Base-by-base conservation (phyloP, 2,888 invertebrate species). In the Dinocampus coccinellae region DNA sequence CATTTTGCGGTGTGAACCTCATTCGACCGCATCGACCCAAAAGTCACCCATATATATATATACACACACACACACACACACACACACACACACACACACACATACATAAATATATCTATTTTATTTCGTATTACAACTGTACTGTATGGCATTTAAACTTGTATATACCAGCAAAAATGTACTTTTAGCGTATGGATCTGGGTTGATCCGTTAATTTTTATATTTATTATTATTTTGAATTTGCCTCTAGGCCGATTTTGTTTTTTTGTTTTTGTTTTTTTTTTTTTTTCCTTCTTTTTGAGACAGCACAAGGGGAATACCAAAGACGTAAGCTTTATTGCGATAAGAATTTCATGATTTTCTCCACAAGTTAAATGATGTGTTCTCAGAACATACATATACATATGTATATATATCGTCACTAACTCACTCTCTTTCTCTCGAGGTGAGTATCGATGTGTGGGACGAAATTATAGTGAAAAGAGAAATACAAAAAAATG, bases 131-230 rank as follows among this genome's bases (percentile, higher is more conserved):
- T 58, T 58, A 26, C 16, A 58, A 58, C 58, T 58, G 58, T 58
- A 58, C 58, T 47, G 16, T 29, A 34, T 29, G 58, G 58, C 58
- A 58, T 58, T 58, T 34, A 26, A 11, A 34, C n/a, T 16, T 47
- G 1, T 33, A 33, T 7, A 16, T n/a, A n/a, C n/a, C 33, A 13
- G 33, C 26, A 33, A 58, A 34, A 33, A n/a, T 33, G 33, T 34
- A 26, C 4, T 58, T 58, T 58, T n/a, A 58, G 34, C 34, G 16
- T 33, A 57, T 57, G 57, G 26, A 58, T 58, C 20, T 20, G 16
- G 33, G 33, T 29, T 58, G 33, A 33, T 33, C 34, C 33, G 58
- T 58, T 58, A 33, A 58, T 58, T 58, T 58, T 58, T 55, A 55
- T 55, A 9, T 55, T 22, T 55, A 55, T 47, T 16, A 47, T 39